Evolutionary conservation across 2,113 vertebrate genomes (phyloP), one percentile per base, ranked within the genome.

Genomic region (Sebastes fasciatus): DNA sequence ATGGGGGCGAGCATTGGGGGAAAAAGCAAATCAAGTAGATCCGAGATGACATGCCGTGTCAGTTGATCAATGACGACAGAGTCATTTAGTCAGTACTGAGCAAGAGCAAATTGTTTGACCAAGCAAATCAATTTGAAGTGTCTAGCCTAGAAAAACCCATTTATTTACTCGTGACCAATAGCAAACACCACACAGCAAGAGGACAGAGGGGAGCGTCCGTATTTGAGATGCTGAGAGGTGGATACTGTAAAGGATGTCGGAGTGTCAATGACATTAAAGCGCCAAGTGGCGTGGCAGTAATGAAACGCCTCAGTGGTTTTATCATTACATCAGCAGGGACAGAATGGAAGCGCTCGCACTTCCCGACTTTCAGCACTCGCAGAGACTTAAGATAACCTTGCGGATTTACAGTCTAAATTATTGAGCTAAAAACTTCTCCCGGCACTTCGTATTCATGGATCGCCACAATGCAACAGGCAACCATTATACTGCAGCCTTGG

Each of bases 41-140:
- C 81, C 57, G 74, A 89, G 83, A 92, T 86, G 92, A 88, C 91
- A 73, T 79, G 83, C 63, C 78, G 68, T 93, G 90, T 94, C 92
- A 88, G 42, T 91, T 90, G 90, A 94, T 94, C 94, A 91, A 92
- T 94, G 92, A 75, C 57, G 67, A 79, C 82, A 81, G 87, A 94
- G 92, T 94, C 93, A 90, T 94, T 95, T 94, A 94, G 92, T 88
- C 86, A 72, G 91, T 86, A 88, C 91, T 92, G 90, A 89, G 90
- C 91, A 92, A 88, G 86, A 91, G 90, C 91, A 94, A 92, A 94
- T 91, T 89, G 86, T 92, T 94, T 93, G 89, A 93, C 93, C 93
- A 91, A 91, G 90, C 89, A 90, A 94, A 95, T 95, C 92, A 91
- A 94, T 95, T 91, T 88, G 79, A 93, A 88, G 78, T 90, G 86